These are phyloP conservation scores for Dryas iulia DNA, from an alignment of 1,140 invertebrate genomes.

Conservation along the genomic window DNA sequence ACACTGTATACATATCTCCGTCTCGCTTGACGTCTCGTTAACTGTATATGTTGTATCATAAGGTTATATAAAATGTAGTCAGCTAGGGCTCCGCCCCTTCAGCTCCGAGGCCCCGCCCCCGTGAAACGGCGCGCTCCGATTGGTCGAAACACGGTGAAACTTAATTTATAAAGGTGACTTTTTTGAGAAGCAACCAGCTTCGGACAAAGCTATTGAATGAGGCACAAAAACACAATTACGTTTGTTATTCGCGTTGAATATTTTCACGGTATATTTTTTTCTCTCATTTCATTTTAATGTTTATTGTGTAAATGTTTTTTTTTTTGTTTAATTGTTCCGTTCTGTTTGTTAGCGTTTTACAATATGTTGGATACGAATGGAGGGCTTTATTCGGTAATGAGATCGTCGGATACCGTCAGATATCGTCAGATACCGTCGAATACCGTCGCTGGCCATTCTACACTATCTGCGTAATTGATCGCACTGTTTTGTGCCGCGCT, in stretches of 20 bases:
- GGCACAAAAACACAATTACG: conserved; percentile 73
- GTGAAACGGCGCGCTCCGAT: conserved; percentile 30
- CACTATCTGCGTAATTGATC: conserved; percentile 24
- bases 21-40: conserved; percentile 64
- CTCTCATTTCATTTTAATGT: too few species aligned
- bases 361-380: background rate
- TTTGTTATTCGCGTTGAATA: conserved; percentile 69
- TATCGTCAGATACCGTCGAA: too few species aligned
- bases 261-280: too few species aligned
- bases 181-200: conserved; percentile 66
- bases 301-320: conserved; percentile 53
- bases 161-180: conserved; percentile 79
- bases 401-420: conserved; percentile 42
- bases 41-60: conserved; percentile 78
- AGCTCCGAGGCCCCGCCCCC: conserved; percentile 47
- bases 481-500: conserved; percentile 5
- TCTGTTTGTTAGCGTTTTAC: conserved; percentile 17
- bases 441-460: conserved; percentile 23
- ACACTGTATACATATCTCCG: conserved; percentile 63
- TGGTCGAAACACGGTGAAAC: conserved; percentile 63
- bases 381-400: conserved; percentile 36
- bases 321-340: conserved; percentile 49
- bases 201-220: conserved; percentile 68
- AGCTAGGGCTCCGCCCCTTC: conserved; percentile 47
- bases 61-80: conserved; percentile 78